Base-by-base conservation (phyloP, 1,140 invertebrate species). In the Halyomorpha halys region DNA sequence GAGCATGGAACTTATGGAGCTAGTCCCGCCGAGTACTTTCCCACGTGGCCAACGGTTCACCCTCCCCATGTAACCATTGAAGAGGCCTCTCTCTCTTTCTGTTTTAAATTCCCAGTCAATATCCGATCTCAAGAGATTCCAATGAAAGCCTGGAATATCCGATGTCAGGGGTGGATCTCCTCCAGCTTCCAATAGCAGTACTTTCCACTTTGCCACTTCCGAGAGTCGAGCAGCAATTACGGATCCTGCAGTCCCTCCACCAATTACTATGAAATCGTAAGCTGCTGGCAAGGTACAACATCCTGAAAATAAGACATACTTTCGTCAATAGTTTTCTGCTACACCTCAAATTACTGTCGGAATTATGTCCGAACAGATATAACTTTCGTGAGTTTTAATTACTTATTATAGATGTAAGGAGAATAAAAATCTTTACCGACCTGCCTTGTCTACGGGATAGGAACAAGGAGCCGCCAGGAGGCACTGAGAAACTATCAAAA, bases 1-100 rank as follows among this genome's bases (percentile, higher is more conserved):
- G 44, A 83, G 81, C 83, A 89, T 85, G 67, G 67, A 67, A n/a
- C 68, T 94, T 18, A 94, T 75, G 11, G 83, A 82, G 67, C 86
- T 90, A 2, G 83, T 86, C 3, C 93, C 93, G 16, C 92, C 93
- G 9, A 91, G 72, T 30, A 87, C 85, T 77, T 84, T 87, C 0
- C 87, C 87, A 39, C 84, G 76, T 0, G 84, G 83, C 78, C 86
- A 79, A 1, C 63, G 16, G 47, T 64, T 64, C 0, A 59, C 30
- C 66, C 82, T 84, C 72, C 88, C 89, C 0, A 84, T 81, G 1
- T 81, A 80, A 21, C 80, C 79, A 63, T 79, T 79, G 11, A 4
- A 75, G 53, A 78, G 73, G 65, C 85, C 85, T 16, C 78, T 75
- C 1, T 71, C 71, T 0, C 69, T 69, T 67, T 85, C 78, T 0